Base-by-base conservation (phyloP, 2,888 invertebrate species). In the Zaprionus obscuricornis region DNA sequence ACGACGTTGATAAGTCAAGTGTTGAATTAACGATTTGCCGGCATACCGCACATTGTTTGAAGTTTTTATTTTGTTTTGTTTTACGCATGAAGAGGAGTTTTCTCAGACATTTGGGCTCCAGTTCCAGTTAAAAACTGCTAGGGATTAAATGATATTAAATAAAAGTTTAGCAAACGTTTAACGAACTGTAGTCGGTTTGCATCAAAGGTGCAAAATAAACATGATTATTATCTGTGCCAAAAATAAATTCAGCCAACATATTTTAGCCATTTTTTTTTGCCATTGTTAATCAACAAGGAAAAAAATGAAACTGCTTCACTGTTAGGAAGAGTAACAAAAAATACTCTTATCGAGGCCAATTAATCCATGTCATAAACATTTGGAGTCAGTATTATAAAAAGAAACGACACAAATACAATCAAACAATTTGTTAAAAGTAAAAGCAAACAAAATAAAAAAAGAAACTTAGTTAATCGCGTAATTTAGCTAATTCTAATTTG, bases 401-500 rank as follows among this genome's bases (percentile, higher is more conserved):
- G 13, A 39, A 27, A 27, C 27, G 26, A 46, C 27, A 51, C 7
- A 47, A 45, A 49, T 66, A 67, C 40, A 72, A 17, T 66, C 59
- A 27, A 31, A 34, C 11, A 10, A n/a, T n/a, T n/a, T n/a, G n/a
- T n/a, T 11, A 18, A 22, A 16, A 33, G 20, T 1, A 10, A 20
- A 31, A 33, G 45, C 33, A 50, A 47, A 46, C 34, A 22, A 50
- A 50, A 58, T 10, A 37, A 26, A 26, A 26, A 27, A 24, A 27
- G 17, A 27, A 27, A 14, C 24, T 39, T 22, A 3, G 22, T 26
- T 40, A 24, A 43, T 29, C 16, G 45, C 20, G 37, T 34, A 20
- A 33, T 39, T 36, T 43, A 14, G 62, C 33, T 46, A 52, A n/a
- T n/a, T 66, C 78, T 85, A 77, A 85, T 77, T 62, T 54, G 63